These are phyloP conservation scores for Aphelocoma coerulescens DNA, from an alignment of 2,113 vertebrate species.

Conservation along the genomic window DNA sequence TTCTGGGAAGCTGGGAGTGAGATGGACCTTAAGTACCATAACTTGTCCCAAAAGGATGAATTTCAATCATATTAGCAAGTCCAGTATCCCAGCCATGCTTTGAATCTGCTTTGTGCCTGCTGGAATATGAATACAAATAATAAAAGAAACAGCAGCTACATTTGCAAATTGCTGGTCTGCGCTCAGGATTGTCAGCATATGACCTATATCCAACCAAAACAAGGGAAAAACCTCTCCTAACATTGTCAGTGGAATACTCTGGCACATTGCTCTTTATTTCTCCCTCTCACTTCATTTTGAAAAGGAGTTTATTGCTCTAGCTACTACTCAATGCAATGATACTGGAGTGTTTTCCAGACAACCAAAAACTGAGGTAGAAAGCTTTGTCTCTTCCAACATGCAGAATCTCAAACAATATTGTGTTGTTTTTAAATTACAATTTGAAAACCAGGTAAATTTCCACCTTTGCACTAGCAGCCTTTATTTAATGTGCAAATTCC, in stretches of 20 bases:
- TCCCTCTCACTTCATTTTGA: neutral
- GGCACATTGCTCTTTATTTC: neutral
- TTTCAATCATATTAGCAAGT: neutral
- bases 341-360: neutral
- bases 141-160: neutral
- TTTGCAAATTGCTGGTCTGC: neutral
- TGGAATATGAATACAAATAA: neutral
- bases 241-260: neutral
- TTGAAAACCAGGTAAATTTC: neutral
- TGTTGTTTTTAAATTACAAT: neutral
- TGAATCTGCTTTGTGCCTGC: neutral
- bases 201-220: neutral
- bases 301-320: neutral
- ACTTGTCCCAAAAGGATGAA: neutral
- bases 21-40: neutral
- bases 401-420: neutral
- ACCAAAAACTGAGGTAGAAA: neutral
- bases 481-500: neutral
- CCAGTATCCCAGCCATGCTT: neutral
- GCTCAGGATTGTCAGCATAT: neutral
- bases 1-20: neutral
- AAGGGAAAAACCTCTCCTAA: neutral
- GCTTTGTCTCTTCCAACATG: neutral
- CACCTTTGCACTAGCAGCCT: neutral
- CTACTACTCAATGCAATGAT: neutral